Base-by-base conservation (phyloP, 2,113 vertebrate genomes). In the Cavia porcellus region DNA sequence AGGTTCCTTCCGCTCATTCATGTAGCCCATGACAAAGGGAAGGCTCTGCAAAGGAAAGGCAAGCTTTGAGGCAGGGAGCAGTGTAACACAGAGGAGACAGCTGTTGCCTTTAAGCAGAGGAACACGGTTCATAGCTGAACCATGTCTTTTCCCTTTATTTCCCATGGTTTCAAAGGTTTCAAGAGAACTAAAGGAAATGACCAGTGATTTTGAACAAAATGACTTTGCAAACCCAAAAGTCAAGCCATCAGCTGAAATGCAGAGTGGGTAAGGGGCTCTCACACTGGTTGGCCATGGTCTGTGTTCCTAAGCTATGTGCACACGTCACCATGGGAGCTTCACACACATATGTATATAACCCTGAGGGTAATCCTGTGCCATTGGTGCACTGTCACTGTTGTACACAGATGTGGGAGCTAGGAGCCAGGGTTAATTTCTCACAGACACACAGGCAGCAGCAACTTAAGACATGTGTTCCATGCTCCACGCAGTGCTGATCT, bases 1-100 rank as follows among this genome's bases (percentile, higher is more conserved):
- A 81, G 99, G 99, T 7, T 99, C 99, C 90, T 99, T 99, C 14
- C 99, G 98, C 98, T 99, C 98, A 94, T 99, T 99, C 93, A 99
- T 86, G 80, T 99, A 99, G 45, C 98, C 99, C 99, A 99, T 98
- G 42, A 98, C 97, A 88, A 97, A 97, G 89, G 98, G 98, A 91
- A 94, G 95, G 92, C 88, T 97, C 99, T 99, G 97, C 52, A 93
- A 97, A 97, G 45, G 8, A 93, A 84, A 87, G 62, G 92, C 70
- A 80, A 12, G 93, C 4, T 22, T 42, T 94, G 66, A 52, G 6
- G 62, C 25, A 82, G 3, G 7, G 30, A 86, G 30, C 38, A 8
- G 0, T 66, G 38, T 38, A 72, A 88, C 3, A 25, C 72, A n/a
- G 24, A 77, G 85, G 22, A 38, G 90, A 70, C 4, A 81, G 85